A percentile compares a stretch with the other conserved stretches of the same genome.
These are phyloP conservation scores for Pseudochaenichthys georgianus DNA, from an alignment of 2,797 vertebrate genomes.

Conservation along the genomic window DNA sequence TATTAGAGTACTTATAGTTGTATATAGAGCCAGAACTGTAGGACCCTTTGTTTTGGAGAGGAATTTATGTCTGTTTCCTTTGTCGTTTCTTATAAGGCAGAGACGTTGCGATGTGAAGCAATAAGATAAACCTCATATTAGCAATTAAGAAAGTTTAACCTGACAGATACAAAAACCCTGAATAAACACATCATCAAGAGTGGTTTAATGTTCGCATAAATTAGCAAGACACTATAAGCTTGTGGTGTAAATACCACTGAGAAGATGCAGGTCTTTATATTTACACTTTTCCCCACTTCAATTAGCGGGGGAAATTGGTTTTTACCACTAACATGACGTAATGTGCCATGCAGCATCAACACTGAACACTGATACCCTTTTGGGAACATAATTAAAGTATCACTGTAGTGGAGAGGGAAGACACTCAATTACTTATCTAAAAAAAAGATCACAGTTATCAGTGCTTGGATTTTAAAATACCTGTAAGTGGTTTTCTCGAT, in stretches of 20 bases:
- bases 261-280: constrained; percentile 29
- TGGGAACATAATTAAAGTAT: constrained; percentile 51
- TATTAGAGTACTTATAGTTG: not conserved
- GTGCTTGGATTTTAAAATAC: constrained; percentile 24
- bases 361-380: constrained; percentile 38
- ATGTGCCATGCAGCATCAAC: constrained; percentile 41
- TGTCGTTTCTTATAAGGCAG: not conserved
- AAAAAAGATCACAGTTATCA: constrained; percentile 30
- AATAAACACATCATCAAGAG: constrained; percentile 6
- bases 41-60: not conserved
- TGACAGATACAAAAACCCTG: not conserved
- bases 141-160: not conserved
- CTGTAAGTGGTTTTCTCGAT: constrained; percentile 11
- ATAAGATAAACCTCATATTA: not conserved
- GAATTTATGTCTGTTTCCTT: not conserved
- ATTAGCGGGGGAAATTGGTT: constrained; percentile 46
- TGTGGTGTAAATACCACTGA: constrained; percentile 23
- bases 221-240: constrained; percentile 25
- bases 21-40: not conserved
- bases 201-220: constrained; percentile 20
- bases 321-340: constrained; percentile 24
- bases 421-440: constrained; percentile 33
- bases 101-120: not conserved
- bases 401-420: constrained; percentile 9
- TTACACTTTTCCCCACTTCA: constrained; percentile 36